Base-by-base conservation (phyloP, 2,888 invertebrate species). In the Trissoscelio sp. region DNA sequence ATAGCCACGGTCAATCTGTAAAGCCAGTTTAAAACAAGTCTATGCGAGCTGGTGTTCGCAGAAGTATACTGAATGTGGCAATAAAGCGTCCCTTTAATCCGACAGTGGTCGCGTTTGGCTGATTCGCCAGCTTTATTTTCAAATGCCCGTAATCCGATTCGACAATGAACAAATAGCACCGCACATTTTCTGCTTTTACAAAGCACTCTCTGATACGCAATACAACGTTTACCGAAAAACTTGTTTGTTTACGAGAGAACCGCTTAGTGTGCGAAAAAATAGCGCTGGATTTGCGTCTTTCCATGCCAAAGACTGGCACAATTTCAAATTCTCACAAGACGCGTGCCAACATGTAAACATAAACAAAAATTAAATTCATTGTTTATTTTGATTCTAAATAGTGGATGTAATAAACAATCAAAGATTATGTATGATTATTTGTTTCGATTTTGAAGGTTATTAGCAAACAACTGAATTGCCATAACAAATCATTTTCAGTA, bases 51-150 rank as follows among this genome's bases (percentile, higher is more conserved):
- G 24, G 57, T 42, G 64, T 69, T 82, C 20, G 79, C 66, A 58
- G 75, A 79, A 82, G 75, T 79, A 62, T 79, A 79, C 73, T 67
- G 75, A 58, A 77, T 57, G 79, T 48, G 79, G 75, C 72, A 72
- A 79, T 82, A 82, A 82, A 82, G 62, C 72, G 72, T 64, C 34
- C 75, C 72, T 70, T 82, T 82, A 82, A 82, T 79, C 82, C 82
- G 79, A 74, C 73, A 74, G 74, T 79, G 79, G 82, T 70, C 79
- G 79, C 70, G 46, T 77, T 57, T 73, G 79, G 75, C 70, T 75
- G 79, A 82, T 82, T 79, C 72, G 51, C 82, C 64, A 73, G 82
- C 82, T 82, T 78, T 82, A 82, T 82, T 82, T 82, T 82, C 79
- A 75, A 82, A 82, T 80, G 70, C 79, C 34, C 66, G 73, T 82